phyloP scores from a whole-genome alignment of 2,888 invertebrate genomes.

The Sphaerophoria taeniata region DNA sequence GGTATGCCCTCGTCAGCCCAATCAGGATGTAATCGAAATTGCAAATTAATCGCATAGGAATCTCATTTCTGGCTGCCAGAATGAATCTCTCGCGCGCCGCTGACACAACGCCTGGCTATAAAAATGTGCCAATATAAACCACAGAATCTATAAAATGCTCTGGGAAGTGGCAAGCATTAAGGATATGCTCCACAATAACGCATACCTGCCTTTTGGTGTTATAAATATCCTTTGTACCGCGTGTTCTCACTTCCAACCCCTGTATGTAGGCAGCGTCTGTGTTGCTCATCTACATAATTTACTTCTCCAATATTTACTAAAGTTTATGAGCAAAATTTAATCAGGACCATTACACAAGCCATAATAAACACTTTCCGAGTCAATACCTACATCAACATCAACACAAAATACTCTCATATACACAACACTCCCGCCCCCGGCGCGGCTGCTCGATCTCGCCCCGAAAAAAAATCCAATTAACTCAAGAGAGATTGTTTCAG shows the following conservation, averaged over 20 bases:
- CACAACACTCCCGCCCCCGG: conserved; percentile 1
- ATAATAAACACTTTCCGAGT: conserved; percentile 68
- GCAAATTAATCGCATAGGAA: conserved; percentile 74
- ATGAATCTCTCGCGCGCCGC: conserved; percentile 36
- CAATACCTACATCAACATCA: conserved; percentile 37
- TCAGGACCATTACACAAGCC: conserved; percentile 70
- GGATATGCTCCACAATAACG: conserved; percentile 25
- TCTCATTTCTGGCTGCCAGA: conserved; percentile 71
- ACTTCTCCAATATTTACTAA: conserved; percentile 74
- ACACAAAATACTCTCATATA: conserved; percentile 6
- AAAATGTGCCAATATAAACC: conserved; percentile 35
- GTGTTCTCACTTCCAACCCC: background rate
- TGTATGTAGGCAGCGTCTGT: conserved; percentile 3
- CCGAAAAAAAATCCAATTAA: conserved; percentile 68
- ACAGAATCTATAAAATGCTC: conserved; percentile 34
- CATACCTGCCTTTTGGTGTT: conserved; percentile 3
- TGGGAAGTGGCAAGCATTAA: conserved; percentile 12
- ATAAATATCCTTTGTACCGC: conserved; percentile 53
- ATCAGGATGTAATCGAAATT: conserved; percentile 74
- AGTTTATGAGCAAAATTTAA: conserved; percentile 73
- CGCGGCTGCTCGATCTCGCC: background rate
- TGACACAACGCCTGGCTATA: conserved; percentile 35
- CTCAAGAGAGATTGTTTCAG: conserved; percentile 74
- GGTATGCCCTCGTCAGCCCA: conserved; percentile 59
- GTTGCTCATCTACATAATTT: conserved; percentile 73